Evolutionary conservation across 2,797 vertebrate genomes (phyloP), one percentile per base, ranked within the genome.

Genomic region (Myotis findleyi): DNA sequence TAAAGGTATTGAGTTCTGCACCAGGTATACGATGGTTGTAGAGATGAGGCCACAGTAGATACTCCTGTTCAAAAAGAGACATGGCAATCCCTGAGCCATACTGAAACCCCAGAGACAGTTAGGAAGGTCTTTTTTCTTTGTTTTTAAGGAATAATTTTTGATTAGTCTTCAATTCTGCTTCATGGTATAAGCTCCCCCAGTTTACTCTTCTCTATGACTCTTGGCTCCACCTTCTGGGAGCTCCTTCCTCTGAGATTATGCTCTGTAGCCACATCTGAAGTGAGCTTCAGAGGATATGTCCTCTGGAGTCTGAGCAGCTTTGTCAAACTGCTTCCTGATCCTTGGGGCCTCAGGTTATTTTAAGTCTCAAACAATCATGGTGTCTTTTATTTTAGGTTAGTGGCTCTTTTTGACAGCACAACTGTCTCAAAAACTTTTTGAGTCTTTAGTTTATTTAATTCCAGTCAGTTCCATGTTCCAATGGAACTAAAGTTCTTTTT

Each of bases 401-500:
- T 51, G 6, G 53, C 25, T 83, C 38, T 87, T 91, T 94, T 59
- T 51, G 75, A 66, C n/a, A 55, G 25, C 71, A 73, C 44, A 55
- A 12, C 38, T 27, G 9, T 59, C 82, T 91, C 57, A 81, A 75
- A 44, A 83, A 23, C 13, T 44, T 92, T 53, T 53, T 77, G 49
- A 77, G 18, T 27, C 64, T 90, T 47, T 33, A 23, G 21, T 86
- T 93, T 90, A 53, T 82, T 85, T 62, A 18, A 87, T 68, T 85
- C 30, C 68, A 73, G 51, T 77, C 18, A 49, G n/a, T 27, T 64
- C 41, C 47, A 14, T 64, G 25, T 91, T 21, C 62, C 53, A 77
- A 36, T 64, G 47, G 55, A 41, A 75, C 47, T 71, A 77, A 55
- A 6, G n/a, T 77, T 89, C 86, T 93, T 94, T 90, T 38, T 47